phyloP scores from a whole-genome alignment of 2,113 vertebrate genomes.

The Microcebus ravelobensis region DNA sequence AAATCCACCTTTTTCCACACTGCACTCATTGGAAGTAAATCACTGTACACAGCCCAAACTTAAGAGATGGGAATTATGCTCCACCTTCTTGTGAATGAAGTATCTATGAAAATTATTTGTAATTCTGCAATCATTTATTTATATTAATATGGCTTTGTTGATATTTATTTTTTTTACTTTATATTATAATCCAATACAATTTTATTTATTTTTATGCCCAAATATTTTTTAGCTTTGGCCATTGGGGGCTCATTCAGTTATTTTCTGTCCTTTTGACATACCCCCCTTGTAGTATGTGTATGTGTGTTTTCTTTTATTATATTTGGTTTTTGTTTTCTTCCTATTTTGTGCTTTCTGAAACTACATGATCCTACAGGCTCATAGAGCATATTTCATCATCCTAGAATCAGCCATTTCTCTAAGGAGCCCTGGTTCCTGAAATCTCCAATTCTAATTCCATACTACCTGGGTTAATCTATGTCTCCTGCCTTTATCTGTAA shows the following conservation, averaged over 20 bases:
- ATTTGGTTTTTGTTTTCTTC: background rate
- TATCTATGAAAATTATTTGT: background rate
- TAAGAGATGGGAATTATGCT: background rate
- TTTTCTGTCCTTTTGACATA: background rate
- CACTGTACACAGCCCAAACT: background rate
- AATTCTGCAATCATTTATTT: background rate
- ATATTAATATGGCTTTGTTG: background rate
- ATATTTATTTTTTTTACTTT: background rate
- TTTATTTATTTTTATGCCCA: background rate
- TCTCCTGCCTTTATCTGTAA: background rate
- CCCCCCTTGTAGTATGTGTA: background rate
- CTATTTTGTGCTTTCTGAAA: background rate
- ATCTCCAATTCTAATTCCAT: background rate
- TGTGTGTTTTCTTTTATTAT: background rate
- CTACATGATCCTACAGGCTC: background rate
- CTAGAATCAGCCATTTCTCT: background rate
- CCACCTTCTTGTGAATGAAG: background rate
- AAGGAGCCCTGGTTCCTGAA: background rate
- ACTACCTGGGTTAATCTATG: background rate
- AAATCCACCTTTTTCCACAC: background rate
- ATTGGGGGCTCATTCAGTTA: background rate
- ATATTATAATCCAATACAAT: background rate
- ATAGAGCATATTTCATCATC: background rate
- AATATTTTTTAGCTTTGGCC: background rate
- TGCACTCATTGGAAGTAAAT: background rate